phyloP scores from a whole-genome alignment of 2,797 vertebrate genomes.

The Sternotherus odoratus region DNA sequence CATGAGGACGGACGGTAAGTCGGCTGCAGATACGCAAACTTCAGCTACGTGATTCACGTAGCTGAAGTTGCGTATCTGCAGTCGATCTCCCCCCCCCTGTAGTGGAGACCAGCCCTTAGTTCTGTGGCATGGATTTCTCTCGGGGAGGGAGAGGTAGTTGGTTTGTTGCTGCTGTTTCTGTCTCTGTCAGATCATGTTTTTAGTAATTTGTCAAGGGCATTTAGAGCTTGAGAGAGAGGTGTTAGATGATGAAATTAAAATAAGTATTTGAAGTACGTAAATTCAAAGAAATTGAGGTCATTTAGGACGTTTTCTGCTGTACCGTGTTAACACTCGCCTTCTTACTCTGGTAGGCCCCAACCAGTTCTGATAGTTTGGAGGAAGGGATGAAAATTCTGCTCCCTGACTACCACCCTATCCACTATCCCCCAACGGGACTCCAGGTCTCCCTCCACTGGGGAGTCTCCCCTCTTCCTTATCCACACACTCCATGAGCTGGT shows the following conservation, averaged over 20 bases:
- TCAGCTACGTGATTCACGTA: too few relatives aligned
- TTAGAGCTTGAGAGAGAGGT: neutral
- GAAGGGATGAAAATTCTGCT: neutral
- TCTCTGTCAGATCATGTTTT: neutral
- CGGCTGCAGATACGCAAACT: too few relatives aligned
- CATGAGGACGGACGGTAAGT: too few relatives aligned
- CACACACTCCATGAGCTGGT: neutral
- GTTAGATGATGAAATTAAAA: neutral
- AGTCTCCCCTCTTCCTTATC: neutral
- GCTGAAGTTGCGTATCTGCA: too few relatives aligned
- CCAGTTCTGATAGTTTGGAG: neutral
- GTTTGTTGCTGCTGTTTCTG: neutral
- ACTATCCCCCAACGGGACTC: neutral
- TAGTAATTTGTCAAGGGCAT: neutral
- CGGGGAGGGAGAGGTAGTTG: neutral
- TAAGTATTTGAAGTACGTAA: neutral
- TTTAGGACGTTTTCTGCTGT: neutral
- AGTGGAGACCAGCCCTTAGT: too few relatives aligned
- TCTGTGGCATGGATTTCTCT: neutral
- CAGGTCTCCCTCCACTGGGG: neutral
- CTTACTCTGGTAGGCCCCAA: neutral
- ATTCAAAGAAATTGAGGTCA: neutral
- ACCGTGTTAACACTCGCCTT: neutral
- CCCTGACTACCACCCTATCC: neutral
- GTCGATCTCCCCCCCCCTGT: too few relatives aligned